Percentiles rank a stretch among this genome's conserved stretches.
These are phyloP conservation scores for Venustaconcha ellipsiformis DNA, from an alignment of 1,140 invertebrate species.

Conservation along the genomic window DNA sequence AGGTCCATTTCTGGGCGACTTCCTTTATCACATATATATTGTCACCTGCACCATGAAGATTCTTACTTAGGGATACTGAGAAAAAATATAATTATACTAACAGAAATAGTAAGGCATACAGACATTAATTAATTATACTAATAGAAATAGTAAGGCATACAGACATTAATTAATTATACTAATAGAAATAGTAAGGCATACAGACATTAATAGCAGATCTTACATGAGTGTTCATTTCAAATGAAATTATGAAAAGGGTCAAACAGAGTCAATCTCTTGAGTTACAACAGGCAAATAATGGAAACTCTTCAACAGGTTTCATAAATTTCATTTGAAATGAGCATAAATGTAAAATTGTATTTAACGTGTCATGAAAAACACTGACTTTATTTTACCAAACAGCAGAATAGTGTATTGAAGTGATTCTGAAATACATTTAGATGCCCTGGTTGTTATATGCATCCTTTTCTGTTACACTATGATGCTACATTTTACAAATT, in stretches of 20 bases:
- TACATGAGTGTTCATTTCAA: background rate
- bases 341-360: background rate
- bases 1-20: constrained; percentile 31
- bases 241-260: background rate
- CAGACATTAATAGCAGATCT: background rate
- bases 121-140: background rate
- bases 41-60: background rate
- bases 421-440: too few relatives aligned
- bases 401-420: too few relatives aligned
- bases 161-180: background rate
- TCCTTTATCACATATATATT: constrained; percentile 39
- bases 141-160: too few relatives aligned
- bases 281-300: background rate
- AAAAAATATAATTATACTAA: background rate
- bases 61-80: background rate
- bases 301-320: background rate
- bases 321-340: background rate
- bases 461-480: too few relatives aligned
- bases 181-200: too few relatives aligned
- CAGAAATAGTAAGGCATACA: background rate
- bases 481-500: too few relatives aligned
- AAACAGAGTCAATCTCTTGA: background rate
- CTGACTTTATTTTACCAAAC: too few relatives aligned
- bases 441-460: too few relatives aligned
- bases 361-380: too few relatives aligned